Evolutionary conservation across 2,888 invertebrate species (phyloP).

Genomic region (Idaea dimidiata): DNA sequence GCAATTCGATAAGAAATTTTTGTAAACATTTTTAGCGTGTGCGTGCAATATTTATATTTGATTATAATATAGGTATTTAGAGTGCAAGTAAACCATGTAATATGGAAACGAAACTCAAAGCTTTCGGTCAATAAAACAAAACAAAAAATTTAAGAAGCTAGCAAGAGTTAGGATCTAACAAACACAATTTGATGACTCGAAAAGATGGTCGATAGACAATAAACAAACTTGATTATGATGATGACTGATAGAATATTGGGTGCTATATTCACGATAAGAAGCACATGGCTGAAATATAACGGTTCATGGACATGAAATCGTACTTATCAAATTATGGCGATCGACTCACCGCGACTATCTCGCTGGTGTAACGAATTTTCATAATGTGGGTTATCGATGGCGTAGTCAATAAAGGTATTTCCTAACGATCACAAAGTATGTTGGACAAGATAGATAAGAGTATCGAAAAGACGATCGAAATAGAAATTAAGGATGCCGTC

Average conservation of each 20-base stretch:
- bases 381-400: too few relatives aligned
- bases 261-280: conserved; percentile 45
- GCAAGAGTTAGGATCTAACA: conserved; percentile 47
- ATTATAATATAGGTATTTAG: conserved; percentile 32
- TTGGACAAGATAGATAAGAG: too few relatives aligned
- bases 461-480: too few relatives aligned
- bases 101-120: conserved; percentile 45
- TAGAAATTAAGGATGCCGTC: too few relatives aligned
- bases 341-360: too few relatives aligned
- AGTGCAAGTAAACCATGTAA: conserved; percentile 41
- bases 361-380: too few relatives aligned
- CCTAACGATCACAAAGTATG: too few relatives aligned
- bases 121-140: conserved; percentile 37
- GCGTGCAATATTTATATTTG: conserved; percentile 30
- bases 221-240: conserved; percentile 36
- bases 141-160: conserved; percentile 48
- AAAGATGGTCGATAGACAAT: conserved; percentile 28
- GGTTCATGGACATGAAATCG: conserved; percentile 60
- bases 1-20: conserved; percentile 5
- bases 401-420: too few relatives aligned
- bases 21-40: conserved; percentile 34
- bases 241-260: conserved; percentile 37
- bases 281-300: conserved; percentile 54
- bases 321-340: conserved; percentile 50
- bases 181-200: conserved; percentile 43